A percentile compares a stretch with the other conserved stretches of the same genome.
Evolutionary conservation across 2,888 invertebrate species (phyloP).

Genomic region (Drosophila engyochracea): DNA sequence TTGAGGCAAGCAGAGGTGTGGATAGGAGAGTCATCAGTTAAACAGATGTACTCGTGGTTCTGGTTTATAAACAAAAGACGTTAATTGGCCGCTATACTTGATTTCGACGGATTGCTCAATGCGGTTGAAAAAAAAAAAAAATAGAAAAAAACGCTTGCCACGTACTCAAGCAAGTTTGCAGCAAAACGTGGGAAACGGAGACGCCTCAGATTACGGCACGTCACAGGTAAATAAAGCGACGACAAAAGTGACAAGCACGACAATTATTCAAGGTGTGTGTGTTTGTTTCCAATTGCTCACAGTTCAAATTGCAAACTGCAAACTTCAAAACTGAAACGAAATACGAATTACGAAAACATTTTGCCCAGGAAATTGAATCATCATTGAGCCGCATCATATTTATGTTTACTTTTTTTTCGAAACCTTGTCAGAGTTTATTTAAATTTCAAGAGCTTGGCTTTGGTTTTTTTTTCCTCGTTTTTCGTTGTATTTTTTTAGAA

Average conservation of each 20-base stretch:
- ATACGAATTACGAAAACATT: constrained; percentile 54
- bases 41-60: constrained; percentile 39
- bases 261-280: constrained; percentile 70
- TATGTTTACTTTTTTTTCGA: neutral
- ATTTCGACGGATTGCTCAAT: constrained; percentile 55
- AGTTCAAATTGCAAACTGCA: constrained; percentile 63
- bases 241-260: constrained; percentile 51
- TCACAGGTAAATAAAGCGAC: constrained; percentile 40
- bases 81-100: constrained; percentile 50
- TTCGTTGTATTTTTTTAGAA: neutral
- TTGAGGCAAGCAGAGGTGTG: neutral
- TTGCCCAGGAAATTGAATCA: constrained; percentile 69
- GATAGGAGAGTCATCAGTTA: constrained; percentile 10
- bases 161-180: constrained; percentile 5
- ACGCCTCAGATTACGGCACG: constrained; percentile 69
- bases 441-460: constrained; percentile 53
- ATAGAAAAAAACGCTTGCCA: constrained; percentile 10
- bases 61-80: constrained; percentile 36
- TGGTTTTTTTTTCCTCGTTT: neutral
- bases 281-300: constrained; percentile 23
- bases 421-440: constrained; percentile 47
- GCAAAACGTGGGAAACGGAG: constrained; percentile 74
- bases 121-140: constrained; percentile 23
- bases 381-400: constrained; percentile 44
- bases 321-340: constrained; percentile 40